These are phyloP conservation scores for Monomorium pharaonis DNA, from an alignment of 1,140 invertebrate species.

Conservation along the genomic window DNA sequence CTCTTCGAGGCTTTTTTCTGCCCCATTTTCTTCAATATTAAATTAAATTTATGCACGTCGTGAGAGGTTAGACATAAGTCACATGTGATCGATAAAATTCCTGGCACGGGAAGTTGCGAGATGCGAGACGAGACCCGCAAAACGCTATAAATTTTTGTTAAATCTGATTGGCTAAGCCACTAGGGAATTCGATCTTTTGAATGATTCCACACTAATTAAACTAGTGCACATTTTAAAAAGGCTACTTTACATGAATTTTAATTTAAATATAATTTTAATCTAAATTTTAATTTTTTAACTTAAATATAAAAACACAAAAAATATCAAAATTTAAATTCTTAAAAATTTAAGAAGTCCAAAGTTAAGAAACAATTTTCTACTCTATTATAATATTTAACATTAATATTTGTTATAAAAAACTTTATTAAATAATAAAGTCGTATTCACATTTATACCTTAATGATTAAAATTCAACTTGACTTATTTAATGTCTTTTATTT, in stretches of 20 bases:
- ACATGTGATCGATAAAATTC: not conserved
- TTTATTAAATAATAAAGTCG: not conserved
- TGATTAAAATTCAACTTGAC: no score
- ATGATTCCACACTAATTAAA: not conserved
- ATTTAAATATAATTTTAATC: no score
- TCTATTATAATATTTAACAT: not conserved
- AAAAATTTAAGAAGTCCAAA: not conserved
- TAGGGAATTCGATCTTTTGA: not conserved
- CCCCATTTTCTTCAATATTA: constrained; percentile 59
- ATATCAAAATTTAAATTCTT: not conserved
- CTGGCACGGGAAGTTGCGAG: no score
- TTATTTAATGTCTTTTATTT: constrained; percentile 17
- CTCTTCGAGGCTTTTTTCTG: constrained; percentile 66
- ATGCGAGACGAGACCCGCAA: no score
- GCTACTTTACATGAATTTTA: not conserved
- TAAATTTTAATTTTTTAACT: not conserved
- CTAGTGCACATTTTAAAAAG: not conserved
- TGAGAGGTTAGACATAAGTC: not conserved
- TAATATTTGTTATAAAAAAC: not conserved
- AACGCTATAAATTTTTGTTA: no score
- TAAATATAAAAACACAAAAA: not conserved
- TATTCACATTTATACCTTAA: not conserved
- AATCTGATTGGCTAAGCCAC: not conserved
- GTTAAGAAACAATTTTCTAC: not conserved
- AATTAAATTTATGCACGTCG: not conserved